phyloP scores from a whole-genome alignment of 2,888 invertebrate genomes.

The Eilema depressum region DNA sequence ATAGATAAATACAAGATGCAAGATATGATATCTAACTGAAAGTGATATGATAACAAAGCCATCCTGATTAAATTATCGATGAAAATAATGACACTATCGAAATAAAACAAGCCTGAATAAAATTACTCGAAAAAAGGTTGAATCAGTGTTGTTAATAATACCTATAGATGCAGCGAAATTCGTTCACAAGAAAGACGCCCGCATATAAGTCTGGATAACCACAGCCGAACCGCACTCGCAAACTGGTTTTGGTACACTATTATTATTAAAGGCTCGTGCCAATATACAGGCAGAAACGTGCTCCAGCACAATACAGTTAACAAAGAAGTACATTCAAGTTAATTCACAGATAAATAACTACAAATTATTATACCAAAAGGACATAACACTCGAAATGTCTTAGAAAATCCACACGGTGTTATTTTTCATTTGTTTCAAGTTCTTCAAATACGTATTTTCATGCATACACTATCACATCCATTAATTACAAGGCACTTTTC shows the following conservation, averaged over 20 bases:
- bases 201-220: conserved; percentile 83
- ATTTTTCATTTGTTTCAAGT: conserved; percentile 68
- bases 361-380: conserved; percentile 82
- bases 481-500: conserved; percentile 80
- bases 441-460: conserved; percentile 71
- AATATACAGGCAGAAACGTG: conserved; percentile 79
- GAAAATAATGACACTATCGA: conserved; percentile 38
- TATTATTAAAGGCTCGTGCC: conserved; percentile 86
- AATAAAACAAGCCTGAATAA: conserved; percentile 35
- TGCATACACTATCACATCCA: conserved; percentile 84
- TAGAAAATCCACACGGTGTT: conserved; percentile 72
- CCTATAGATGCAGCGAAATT: conserved; percentile 67
- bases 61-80: conserved; percentile 44
- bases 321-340: conserved; percentile 69
- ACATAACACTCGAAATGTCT: conserved; percentile 76
- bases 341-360: conserved; percentile 67
- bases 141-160: conserved; percentile 53
- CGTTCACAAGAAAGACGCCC: conserved; percentile 77
- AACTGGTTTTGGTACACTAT: conserved; percentile 86
- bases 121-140: conserved; percentile 44
- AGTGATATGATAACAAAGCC: conserved; percentile 47
- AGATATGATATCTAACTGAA: conserved; percentile 42
- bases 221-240: conserved; percentile 81
- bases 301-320: conserved; percentile 72
- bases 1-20: conserved; percentile 47